Evolutionary conservation across 2,797 vertebrate species (phyloP).

Genomic region (Necrosyrtes monachus): DNA sequence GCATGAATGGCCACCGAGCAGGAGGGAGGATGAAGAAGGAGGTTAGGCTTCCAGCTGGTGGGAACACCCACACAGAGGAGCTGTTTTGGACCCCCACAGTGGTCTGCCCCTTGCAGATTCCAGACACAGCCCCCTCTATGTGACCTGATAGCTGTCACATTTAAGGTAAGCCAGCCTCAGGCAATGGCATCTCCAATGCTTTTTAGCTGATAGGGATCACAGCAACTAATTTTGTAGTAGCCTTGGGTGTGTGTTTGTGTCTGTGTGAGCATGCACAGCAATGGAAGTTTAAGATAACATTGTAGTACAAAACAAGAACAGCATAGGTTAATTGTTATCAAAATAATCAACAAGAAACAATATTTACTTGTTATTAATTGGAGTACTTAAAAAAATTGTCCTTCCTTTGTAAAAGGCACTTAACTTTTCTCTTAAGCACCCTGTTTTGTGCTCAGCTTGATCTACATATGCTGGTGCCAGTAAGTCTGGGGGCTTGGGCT

Average conservation of each 20-base stretch:
- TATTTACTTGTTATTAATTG: not conserved
- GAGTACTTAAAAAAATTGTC: not conserved
- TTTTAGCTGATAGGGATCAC: not conserved
- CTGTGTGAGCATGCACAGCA: not conserved
- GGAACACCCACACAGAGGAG: not conserved
- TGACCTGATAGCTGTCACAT: not conserved
- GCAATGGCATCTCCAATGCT: not conserved
- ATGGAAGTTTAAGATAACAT: not conserved
- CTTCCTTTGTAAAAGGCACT: not conserved
- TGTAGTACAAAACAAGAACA: not conserved
- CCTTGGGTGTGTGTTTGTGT: not conserved
- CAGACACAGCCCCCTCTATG: not conserved
- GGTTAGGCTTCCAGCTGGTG: not conserved
- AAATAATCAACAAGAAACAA: not conserved
- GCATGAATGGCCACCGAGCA: rapidly evolving
- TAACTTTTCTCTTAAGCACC: not conserved
- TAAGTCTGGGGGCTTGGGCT: not conserved
- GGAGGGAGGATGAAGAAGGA: not conserved
- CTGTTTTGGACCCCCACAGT: not conserved
- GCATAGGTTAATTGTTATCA: not conserved
- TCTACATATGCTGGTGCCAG: not conserved
- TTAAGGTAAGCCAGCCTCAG: not conserved
- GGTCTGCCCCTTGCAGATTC: not conserved
- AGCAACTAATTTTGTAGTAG: not conserved
- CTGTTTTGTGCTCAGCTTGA: not conserved